These are phyloP conservation scores for Scomber colias DNA, from an alignment of 2,113 vertebrate species.

Conservation along the genomic window DNA sequence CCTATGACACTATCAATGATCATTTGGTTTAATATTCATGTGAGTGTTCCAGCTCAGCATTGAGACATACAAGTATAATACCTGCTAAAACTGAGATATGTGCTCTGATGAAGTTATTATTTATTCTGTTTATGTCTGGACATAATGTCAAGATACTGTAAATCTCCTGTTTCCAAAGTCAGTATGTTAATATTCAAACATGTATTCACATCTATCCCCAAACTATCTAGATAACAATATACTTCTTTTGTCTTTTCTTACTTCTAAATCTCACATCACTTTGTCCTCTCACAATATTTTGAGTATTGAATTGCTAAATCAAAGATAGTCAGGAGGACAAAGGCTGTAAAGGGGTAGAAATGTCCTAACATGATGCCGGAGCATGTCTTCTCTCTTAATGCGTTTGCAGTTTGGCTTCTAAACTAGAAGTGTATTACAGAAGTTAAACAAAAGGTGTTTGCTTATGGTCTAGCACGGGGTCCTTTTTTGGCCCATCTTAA, in stretches of 20 bases:
- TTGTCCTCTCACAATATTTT: constrained; percentile 31
- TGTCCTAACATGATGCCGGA: constrained; percentile 49
- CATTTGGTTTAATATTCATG: background rate
- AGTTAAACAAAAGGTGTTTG: constrained; percentile 84
- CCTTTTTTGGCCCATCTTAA: constrained; percentile 75
- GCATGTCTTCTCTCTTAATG: constrained; percentile 54
- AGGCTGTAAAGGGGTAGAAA: constrained; percentile 28
- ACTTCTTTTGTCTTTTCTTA: background rate
- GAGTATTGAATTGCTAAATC: constrained; percentile 47
- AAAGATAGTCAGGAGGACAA: constrained; percentile 9
- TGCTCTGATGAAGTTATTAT: background rate
- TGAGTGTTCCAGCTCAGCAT: background rate
- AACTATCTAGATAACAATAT: background rate
- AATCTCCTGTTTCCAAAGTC: background rate
- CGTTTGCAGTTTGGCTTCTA: constrained; percentile 66
- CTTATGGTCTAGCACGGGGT: constrained; percentile 56
- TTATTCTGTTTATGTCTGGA: background rate
- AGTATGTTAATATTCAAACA: background rate
- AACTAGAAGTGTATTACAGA: constrained; percentile 75
- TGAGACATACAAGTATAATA: background rate
- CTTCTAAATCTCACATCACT: constrained; percentile 33
- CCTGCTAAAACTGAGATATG: background rate
- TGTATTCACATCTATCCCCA: background rate
- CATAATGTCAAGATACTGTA: background rate
- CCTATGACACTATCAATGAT: background rate